A percentile compares a stretch with the other conserved stretches of the same genome.
Evolutionary conservation across 2,888 invertebrate genomes (phyloP).

Genomic region (Campoplex nolae): DNA sequence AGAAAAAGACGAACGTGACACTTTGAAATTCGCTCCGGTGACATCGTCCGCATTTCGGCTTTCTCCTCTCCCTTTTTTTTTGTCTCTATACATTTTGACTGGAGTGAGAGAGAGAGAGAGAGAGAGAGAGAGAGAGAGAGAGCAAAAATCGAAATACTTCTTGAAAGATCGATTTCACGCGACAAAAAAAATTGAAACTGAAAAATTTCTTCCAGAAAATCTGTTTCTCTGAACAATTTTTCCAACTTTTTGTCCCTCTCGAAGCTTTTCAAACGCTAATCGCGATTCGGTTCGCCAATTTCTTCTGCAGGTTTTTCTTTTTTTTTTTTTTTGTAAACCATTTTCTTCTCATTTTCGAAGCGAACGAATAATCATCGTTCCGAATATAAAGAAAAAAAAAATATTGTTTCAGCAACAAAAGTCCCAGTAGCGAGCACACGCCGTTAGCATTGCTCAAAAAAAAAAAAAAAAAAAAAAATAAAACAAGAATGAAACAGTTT

Average conservation of each 20-base stretch:
- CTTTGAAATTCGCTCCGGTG: constrained; percentile 8
- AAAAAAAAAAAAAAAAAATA: constrained; percentile 30
- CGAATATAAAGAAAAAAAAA: background rate
- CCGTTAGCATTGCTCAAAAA: background rate
- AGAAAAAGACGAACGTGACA: constrained; percentile 45
- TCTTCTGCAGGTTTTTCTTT: too few relatives aligned
- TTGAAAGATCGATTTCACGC: background rate
- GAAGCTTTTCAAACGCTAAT: too few relatives aligned
- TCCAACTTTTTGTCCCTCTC: background rate
- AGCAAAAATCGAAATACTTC: background rate
- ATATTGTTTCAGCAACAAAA: too few relatives aligned
- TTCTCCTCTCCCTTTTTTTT: background rate
- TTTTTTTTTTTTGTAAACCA: too few relatives aligned
- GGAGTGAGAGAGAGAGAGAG: background rate
- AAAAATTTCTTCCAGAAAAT: background rate
- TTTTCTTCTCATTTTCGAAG: background rate
- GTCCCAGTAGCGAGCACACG: background rate
- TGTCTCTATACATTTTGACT: background rate
- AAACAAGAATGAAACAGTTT: background rate
- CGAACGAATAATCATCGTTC: background rate
- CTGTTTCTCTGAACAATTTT: background rate
- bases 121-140: background rate
- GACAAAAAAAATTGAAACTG: background rate
- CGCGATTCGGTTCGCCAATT: too few relatives aligned
- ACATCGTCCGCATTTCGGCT: background rate